A percentile compares a stretch with the other conserved stretches of the same genome.
These are phyloP conservation scores for Drosophila subobscura DNA, from an alignment of 1,140 invertebrate genomes.

Conservation along the genomic window DNA sequence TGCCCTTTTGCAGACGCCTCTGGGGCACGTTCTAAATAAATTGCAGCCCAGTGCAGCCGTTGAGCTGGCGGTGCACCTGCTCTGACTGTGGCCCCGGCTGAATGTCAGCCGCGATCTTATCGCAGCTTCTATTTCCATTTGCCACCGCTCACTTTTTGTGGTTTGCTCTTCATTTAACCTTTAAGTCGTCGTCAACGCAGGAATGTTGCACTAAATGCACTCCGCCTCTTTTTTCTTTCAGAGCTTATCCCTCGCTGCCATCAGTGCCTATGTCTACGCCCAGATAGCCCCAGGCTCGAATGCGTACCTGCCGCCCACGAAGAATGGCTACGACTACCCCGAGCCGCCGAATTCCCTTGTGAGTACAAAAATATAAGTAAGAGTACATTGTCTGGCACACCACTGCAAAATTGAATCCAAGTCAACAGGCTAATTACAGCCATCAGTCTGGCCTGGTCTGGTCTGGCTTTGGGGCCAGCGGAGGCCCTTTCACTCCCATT, in stretches of 20 bases:
- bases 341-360: slow-evolving; percentile 70
- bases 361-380: slow-evolving; percentile 33
- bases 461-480: slow-evolving; percentile 13
- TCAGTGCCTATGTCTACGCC: slow-evolving; percentile 70
- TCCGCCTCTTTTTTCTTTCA: slow-evolving; percentile 47
- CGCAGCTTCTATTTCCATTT: slow-evolving; percentile 70
- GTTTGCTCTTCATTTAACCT: slow-evolving; percentile 57
- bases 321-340: slow-evolving; percentile 83
- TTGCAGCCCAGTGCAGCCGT: slow-evolving; percentile 24
- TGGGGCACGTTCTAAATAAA: slow-evolving; percentile 69
- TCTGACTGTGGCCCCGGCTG: slow-evolving; percentile 47
- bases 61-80: slow-evolving; percentile 9
- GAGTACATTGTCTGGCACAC: slow-evolving; percentile 12
- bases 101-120: slow-evolving; percentile 76
- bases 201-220: slow-evolving; percentile 27
- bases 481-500: not conserved
- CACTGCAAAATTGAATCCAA: slow-evolving; percentile 59
- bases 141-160: slow-evolving; percentile 64
- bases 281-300: slow-evolving; percentile 85
- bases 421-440: slow-evolving; percentile 64
- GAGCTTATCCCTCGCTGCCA: slow-evolving; percentile 77
- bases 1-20: slow-evolving; percentile 63
- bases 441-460: slow-evolving; percentile 58
- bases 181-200: slow-evolving; percentile 40
- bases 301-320: slow-evolving; percentile 86